Base-by-base conservation (phyloP, 1,140 invertebrate genomes). In the Mactra quadrangularis region DNA sequence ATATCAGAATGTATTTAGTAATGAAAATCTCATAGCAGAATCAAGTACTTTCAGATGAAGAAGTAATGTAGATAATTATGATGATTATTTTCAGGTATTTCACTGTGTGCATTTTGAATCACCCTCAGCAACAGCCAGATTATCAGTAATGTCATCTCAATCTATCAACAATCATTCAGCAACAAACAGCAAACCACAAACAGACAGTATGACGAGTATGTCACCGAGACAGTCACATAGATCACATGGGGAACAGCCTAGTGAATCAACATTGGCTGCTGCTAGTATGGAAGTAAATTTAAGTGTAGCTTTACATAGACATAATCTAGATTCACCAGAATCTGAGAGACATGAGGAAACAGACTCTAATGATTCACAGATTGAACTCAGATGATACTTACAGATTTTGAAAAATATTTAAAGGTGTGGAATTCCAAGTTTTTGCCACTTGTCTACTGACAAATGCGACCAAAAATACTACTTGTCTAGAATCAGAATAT, bases 91-190 rank as follows among this genome's bases (percentile, higher is more conserved):
- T 0, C 66, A 98, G 97, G 97, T 98, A 59, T 99, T 99, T 93
- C 98, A 99, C 92, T 97, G 97, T 92, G 98, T 99, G 33, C 98
- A 99, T 93, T 96, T 99, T 92, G 98, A 99, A 35, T 52, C 70
- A 13, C 79, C 79, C 3, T 82, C 79, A 29, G 35, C 72, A 50
- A 55, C 66, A 13, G 76, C 62, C 4, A 17, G 50, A 22, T 27
- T 59, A 11, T 68, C 64, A 27, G 27, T 15, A 29, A 15, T 15
- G 15, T 4, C 27, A 50, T 4, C 41, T 25, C 13, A 4, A 1
- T 25, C 7, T 7, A 22, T 27, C 4, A 31, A 41, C 45, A 68
- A 41, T 50, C 41, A 11, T 25, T 50, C 41, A 15, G 3, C 64
- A 29, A 19, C 45, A 3, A 4, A 3, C 2, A 25, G 3, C 3